Conservation (phyloP, 2,113 vertebrate genomes). For the Labeo rohita region DNA sequence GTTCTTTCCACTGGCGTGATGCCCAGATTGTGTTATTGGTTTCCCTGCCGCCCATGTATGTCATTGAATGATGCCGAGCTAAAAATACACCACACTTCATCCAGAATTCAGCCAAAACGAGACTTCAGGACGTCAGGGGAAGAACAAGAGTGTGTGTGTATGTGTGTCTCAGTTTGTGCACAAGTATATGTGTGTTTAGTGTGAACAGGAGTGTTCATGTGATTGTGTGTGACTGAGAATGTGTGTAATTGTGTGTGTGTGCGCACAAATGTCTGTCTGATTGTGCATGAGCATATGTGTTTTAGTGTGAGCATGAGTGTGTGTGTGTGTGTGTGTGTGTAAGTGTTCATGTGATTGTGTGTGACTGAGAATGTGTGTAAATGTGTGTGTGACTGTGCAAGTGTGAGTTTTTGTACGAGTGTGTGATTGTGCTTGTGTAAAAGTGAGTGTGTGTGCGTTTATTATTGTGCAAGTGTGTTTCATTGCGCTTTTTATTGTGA, state of each 20-base stretch:
- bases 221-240: background rate
- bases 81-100: conserved; percentile 78
- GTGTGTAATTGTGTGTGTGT: background rate
- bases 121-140: conserved; percentile 66
- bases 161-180: background rate
- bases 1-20: conserved; percentile 65
- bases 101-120: conserved; percentile 69
- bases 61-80: conserved; percentile 73
- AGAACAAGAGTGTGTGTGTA: background rate
- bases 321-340: no score
- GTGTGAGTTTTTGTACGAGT: no score
- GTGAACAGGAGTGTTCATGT: no score
- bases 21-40: conserved; percentile 70
- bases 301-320: background rate
- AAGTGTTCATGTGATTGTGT: no score
- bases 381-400: no score
- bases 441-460: no score
- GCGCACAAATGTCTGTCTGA: no score
- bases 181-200: background rate
- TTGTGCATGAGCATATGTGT: no score
- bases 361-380: no score
- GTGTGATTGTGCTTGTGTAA: no score
- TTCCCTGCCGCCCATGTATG: conserved; percentile 57
- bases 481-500: no score
- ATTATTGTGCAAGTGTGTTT: no score